phyloP scores from a whole-genome alignment of 2,113 vertebrate genomes.

The Nansenia antarctica region DNA sequence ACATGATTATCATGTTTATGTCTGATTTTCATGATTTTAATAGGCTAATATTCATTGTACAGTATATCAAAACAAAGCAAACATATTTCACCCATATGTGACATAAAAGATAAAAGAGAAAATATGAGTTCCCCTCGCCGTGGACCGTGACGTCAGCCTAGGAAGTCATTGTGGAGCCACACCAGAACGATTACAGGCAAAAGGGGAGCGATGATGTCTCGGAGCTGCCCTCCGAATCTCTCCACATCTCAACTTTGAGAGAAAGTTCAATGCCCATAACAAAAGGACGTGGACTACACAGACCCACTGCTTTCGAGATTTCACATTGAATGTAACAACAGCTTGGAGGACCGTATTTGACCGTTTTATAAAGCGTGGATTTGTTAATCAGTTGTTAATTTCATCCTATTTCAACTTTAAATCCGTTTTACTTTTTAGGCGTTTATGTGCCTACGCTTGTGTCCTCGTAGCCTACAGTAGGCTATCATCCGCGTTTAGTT shows the following conservation, averaged over 20 bases:
- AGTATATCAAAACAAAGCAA: too few species aligned
- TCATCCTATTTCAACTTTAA: constrained; percentile 21
- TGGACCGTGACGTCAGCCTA: constrained; percentile 91
- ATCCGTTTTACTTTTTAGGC: constrained; percentile 33
- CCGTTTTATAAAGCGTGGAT: constrained; percentile 47
- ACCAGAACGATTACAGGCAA: constrained; percentile 86
- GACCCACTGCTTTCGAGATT: constrained; percentile 55
- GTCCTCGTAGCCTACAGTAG: too few species aligned
- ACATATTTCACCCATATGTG: too few species aligned
- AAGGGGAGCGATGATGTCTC: constrained; percentile 83
- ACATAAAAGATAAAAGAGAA: constrained; percentile 80
- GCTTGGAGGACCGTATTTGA: constrained; percentile 52
- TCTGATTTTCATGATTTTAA: too few species aligned
- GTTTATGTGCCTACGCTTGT: not conserved
- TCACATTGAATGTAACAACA: constrained; percentile 64
- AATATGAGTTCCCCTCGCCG: constrained; percentile 74
- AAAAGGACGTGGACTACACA: constrained; percentile 71
- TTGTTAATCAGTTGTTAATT: constrained; percentile 42
- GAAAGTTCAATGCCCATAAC: constrained; percentile 85
- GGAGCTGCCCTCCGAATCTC: constrained; percentile 78
- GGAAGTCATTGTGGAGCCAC: constrained; percentile 90
- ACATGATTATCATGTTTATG: too few species aligned
- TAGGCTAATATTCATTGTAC: too few species aligned
- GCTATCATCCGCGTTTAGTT: constrained; percentile 10
- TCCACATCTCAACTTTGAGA: constrained; percentile 85